Conservation (phyloP, 2,113 vertebrate species). For the Callorhinus ursinus region DNA sequence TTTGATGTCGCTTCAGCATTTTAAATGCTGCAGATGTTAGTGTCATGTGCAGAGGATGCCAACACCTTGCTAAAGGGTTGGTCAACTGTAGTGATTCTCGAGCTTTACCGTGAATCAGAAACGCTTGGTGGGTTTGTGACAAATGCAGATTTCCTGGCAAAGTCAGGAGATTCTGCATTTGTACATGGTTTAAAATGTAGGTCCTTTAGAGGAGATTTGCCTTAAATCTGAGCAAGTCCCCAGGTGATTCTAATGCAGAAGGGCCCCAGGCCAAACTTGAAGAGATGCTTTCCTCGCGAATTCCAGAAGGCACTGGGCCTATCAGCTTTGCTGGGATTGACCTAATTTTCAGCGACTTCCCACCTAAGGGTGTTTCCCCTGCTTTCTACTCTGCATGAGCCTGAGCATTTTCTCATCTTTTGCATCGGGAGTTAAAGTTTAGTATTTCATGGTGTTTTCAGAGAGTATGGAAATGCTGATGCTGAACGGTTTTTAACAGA, state of each 20-base stretch:
- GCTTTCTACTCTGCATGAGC: neutral
- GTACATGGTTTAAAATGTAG: neutral
- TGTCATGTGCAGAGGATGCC: neutral
- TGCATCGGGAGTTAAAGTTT: neutral
- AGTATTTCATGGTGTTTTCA: constrained; percentile 28
- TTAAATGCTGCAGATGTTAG: neutral
- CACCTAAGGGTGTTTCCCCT: neutral
- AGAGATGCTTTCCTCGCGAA: neutral
- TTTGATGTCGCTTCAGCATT: neutral
- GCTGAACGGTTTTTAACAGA: neutral
- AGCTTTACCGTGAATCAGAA: neutral
- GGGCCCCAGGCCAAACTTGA: neutral
- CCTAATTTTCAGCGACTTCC: neutral
- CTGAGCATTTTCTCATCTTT: neutral
- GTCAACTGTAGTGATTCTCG: neutral
- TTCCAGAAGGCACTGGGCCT: neutral
- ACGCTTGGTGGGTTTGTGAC: neutral
- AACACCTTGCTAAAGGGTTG: neutral
- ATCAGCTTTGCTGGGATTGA: neutral
- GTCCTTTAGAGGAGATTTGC: neutral
- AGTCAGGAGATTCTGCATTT: neutral
- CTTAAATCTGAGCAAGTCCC: neutral
- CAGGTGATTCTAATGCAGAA: neutral
- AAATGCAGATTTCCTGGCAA: neutral
- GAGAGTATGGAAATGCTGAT: constrained; percentile 20